phyloP scores from a whole-genome alignment of 2,888 invertebrate species.

The Orthosia incerta region DNA sequence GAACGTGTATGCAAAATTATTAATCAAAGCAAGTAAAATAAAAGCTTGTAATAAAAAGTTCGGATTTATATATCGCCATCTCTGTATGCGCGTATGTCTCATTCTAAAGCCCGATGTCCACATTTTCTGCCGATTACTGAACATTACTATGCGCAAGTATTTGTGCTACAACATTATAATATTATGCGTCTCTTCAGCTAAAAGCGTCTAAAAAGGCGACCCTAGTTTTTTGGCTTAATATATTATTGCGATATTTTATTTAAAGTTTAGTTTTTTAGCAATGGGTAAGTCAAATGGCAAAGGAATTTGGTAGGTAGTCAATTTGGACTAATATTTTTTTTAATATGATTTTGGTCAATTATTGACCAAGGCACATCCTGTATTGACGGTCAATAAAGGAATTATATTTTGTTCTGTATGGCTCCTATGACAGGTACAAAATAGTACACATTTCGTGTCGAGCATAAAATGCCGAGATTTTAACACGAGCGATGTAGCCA shows the following conservation, averaged over 20 bases:
- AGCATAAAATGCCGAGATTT: too few species aligned
- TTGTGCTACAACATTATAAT: constrained; percentile 63
- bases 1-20: too few species aligned
- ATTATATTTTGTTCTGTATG: too few species aligned
- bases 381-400: too few species aligned
- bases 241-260: constrained; percentile 54
- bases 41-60: neutral
- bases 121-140: neutral
- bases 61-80: neutral
- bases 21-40: too few species aligned
- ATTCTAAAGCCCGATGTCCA: neutral
- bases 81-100: neutral
- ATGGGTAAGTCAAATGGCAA: constrained; percentile 27
- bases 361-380: too few species aligned
- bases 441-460: too few species aligned
- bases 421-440: too few species aligned
- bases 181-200: constrained; percentile 62
- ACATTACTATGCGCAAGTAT: constrained; percentile 46
- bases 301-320: too few species aligned
- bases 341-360: too few species aligned
- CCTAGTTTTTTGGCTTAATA: constrained; percentile 39
- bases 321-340: too few species aligned
- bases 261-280: constrained; percentile 11
- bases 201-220: constrained; percentile 60
- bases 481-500: too few species aligned